Base-by-base conservation (phyloP, 2,888 invertebrate species). In the Rapana venosa region DNA sequence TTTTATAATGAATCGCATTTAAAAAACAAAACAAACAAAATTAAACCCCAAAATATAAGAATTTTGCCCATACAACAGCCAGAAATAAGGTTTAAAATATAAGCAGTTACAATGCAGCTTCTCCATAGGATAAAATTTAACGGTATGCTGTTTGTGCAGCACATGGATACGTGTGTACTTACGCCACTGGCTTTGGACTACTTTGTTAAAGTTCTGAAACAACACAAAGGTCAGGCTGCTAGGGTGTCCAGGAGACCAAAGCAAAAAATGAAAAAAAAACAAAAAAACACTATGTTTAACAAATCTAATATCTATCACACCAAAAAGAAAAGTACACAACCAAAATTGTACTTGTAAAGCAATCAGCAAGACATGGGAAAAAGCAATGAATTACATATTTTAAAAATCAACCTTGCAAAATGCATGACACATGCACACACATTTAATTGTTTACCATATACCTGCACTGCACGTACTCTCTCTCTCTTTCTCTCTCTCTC, bases 181-280 rank as follows among this genome's bases (percentile, higher is more conserved):
- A 96, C 96, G 94, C 92, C 95, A 94, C 92, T 96, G 95, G 56
- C 95, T 94, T 92, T 94, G 94, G 17, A 96, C 92, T 93, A 95
- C 94, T 92, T 94, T 95, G 92, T 95, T 95, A 92, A 96, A 96
- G 92, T 94, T 95, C 96, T 96, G 94, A 88, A 95, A 95, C 87
- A 91, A 92, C 88, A 90, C 81, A 66, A 74, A 91, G 56, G n/a
- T n/a, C 36, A 74, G 11, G 6, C 30, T n/a, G 58, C 22, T n/a
- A 17, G 36, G 47, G 26, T 70, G 90, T 96, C 96, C 93, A 94
- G 47, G 26, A 84, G 90, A 96, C 96, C 93, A 94, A 95, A 83
- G 35, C 22, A 0, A 89, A 66, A 83, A 32, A 58, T 87, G 36
- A 32, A 87, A 35, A 81, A 61, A 61, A 8, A 77, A 35, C 32